Base-by-base conservation (phyloP, 2,888 invertebrate genomes). In the Caenorhabditis wallacei region DNA sequence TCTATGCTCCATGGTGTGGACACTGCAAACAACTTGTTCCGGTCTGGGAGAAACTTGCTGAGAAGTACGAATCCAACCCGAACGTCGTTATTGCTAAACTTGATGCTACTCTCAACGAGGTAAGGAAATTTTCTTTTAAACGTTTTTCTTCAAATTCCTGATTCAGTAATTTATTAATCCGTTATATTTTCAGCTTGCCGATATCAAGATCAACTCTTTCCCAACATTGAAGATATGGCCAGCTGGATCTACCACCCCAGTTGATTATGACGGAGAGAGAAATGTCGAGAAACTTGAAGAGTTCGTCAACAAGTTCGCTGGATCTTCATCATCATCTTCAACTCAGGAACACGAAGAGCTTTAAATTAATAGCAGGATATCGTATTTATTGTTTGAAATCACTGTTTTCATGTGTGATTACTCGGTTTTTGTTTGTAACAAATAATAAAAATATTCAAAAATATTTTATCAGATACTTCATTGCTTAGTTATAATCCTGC, bases 1-100 rank as follows among this genome's bases (percentile, higher is more conserved):
- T 98, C 94, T 98, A 98, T 93, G 98, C 98, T 70, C 98, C 98
- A 82, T 98, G 98, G 98, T 94, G 94, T 93, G 97, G 97, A 75
- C 98, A 98, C 93, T 98, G 98, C 95, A 97, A 98, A 92, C 96
- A 97, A 93, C 94, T 98, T 90, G 96, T 94, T 70, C 98, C 98
- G 22, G 97, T 97, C 93, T 98, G 96, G 94, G 97, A 97, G 59
- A 92, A 97, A 94, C 94, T 97, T 89, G 97, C 95, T 82, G 97
- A 97, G 92, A 96, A 97, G 93, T 98, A 95, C 94, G 95, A 95
- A 93, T 95, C 95, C 90, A 93, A 91, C 76, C 89, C 95, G 88
- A 95, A 95, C 82, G 94, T 98, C 78, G 94, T 98, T 53, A 95
- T 98, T 92, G 97, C 98, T 90, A 98, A 98, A 94, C 97, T 98